These are phyloP conservation scores for Ceyx melanurus DNA, from an alignment of 2,113 vertebrate genomes.

Conservation along the genomic window DNA sequence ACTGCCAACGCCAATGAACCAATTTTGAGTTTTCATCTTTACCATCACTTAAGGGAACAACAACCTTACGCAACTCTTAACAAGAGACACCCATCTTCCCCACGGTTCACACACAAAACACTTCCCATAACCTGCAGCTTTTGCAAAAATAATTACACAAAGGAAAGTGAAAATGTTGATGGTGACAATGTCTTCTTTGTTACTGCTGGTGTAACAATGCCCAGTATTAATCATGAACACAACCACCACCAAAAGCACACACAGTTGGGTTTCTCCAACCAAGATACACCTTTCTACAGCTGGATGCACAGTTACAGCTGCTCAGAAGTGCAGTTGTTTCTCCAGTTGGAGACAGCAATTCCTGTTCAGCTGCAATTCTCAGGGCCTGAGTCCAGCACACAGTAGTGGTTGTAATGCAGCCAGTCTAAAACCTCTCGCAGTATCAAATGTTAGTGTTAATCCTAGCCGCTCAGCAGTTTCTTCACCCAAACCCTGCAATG, in stretches of 20 bases:
- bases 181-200: conserved; percentile 20
- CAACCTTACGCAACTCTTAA: background rate
- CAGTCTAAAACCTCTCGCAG: background rate
- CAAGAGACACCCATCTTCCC: background rate
- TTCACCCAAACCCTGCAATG: background rate
- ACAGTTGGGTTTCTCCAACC: background rate
- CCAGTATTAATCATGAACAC: background rate
- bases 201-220: background rate
- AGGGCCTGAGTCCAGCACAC: background rate
- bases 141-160: conserved; percentile 45
- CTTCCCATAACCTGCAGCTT: background rate
- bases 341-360: background rate
- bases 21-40: conserved; percentile 4
- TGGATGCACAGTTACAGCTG: background rate
- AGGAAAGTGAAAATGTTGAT: conserved; percentile 36
- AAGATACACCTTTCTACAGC: background rate
- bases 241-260: background rate
- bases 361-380: background rate
- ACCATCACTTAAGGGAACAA: background rate
- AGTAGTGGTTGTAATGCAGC: background rate
- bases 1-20: background rate
- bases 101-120: background rate
- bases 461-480: background rate
- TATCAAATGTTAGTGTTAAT: background rate
- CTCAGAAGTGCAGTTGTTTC: background rate